These are phyloP conservation scores for Bolborhynchus lineola DNA, from an alignment of 2,113 vertebrate species.

Conservation along the genomic window DNA sequence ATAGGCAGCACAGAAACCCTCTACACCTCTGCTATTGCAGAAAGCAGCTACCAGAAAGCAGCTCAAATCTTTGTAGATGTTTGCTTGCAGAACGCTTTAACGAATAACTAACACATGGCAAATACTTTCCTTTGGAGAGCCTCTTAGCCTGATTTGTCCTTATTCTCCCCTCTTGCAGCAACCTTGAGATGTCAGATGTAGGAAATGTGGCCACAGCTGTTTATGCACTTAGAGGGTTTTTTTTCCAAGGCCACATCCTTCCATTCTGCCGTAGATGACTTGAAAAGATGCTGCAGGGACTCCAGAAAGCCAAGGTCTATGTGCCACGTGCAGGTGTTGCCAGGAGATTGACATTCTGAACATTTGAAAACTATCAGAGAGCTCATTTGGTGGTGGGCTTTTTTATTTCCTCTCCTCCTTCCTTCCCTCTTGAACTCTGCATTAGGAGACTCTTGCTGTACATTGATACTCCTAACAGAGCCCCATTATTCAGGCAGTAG, in stretches of 20 bases:
- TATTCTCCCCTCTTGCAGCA: constrained; percentile 19
- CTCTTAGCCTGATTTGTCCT: constrained; percentile 24
- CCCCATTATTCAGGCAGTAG: neutral
- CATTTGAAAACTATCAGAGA: neutral
- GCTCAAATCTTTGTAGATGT: neutral
- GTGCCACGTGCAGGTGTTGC: neutral
- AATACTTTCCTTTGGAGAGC: neutral
- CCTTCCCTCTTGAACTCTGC: neutral
- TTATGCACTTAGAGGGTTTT: constrained; percentile 67
- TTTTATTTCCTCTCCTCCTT: neutral
- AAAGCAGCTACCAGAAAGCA: neutral
- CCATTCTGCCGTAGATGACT: neutral
- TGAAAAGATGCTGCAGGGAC: constrained; percentile 51
- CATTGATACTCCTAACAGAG: constrained; percentile 13
- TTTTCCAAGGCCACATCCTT: constrained; percentile 62
- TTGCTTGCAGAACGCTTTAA: neutral
- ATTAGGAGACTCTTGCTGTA: constrained; percentile 30
- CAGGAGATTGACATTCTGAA: constrained; percentile 19
- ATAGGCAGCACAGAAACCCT: neutral
- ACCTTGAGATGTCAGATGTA: constrained; percentile 70
- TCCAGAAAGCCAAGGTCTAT: constrained; percentile 20
- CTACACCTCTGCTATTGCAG: neutral
- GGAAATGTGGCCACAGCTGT: constrained; percentile 71
- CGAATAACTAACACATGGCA: neutral
- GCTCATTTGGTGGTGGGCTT: neutral